Base-by-base conservation (phyloP, 2,797 vertebrate species). In the Sebastes hopkinsi region DNA sequence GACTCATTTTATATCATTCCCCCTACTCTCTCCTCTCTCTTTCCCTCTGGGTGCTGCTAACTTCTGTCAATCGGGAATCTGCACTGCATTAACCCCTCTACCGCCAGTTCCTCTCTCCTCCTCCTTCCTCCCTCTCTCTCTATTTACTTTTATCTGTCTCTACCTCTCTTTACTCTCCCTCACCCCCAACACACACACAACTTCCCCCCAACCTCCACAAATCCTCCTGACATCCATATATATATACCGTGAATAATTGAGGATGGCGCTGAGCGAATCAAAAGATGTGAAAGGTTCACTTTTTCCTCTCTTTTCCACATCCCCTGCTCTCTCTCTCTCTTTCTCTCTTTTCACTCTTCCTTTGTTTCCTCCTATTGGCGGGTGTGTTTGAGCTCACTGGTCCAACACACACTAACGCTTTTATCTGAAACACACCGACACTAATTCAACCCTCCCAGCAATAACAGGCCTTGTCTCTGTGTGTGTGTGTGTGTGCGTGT, bases 1-100 rank as follows among this genome's bases (percentile, higher is more conserved):
- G 94, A 95, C 95, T 96, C 94, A 96, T 96, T 96, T 96, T 96
- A 96, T 96, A 96, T 96, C 95, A 96, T 94, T 92, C 94, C 92
- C 92, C 89, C 77, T 82, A 82, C 81, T 75, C 89, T 87, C 84
- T 89, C 80, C 80, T 87, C 85, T 89, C 86, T 89, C 92, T 89
- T 90, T 89, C 93, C 93, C 92, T 94, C 91, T 94, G 93, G 92
- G 93, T 95, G 92, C 94, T 91, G 89, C 93, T 88, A 89, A 94
- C 89, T 94, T 92, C 91, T 94, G 92, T 95, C 94, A 94, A 92
- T 92, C 78, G 86, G 72, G 88, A 90, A 90, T 95, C 94, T 95
- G 94, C 85, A 91, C 85, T 89, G 91, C 91, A 95, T 94, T 92
- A 95, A 94, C 92, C 92, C 92, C 86, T 94, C 87, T 85, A 58